These are phyloP conservation scores for Proisotoma minuta DNA, from an alignment of 2,888 invertebrate genomes.

Conservation along the genomic window DNA sequence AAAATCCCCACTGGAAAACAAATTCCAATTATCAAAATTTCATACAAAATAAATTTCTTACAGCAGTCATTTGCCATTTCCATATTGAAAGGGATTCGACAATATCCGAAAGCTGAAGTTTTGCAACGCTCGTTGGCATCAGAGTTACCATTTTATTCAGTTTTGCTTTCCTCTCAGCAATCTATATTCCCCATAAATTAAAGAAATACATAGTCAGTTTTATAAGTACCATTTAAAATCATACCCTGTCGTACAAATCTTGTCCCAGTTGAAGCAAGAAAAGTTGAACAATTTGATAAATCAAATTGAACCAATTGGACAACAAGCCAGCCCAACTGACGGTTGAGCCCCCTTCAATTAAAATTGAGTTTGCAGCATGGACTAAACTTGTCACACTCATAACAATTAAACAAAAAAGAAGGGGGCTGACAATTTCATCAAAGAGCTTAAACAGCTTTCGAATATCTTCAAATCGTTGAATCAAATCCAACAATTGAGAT, in stretches of 20 bases:
- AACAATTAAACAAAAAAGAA: conserved; percentile 34
- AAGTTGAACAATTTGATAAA: conserved; percentile 34
- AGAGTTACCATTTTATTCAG: conserved; percentile 30
- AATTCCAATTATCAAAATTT: not conserved
- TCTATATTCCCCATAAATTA: conserved; percentile 9
- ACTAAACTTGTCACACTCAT: conserved; percentile 35
- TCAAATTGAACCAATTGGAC: conserved; percentile 30
- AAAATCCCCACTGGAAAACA: conserved; percentile 30
- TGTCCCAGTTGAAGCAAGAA: conserved; percentile 35
- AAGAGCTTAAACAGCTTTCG: conserved; percentile 28
- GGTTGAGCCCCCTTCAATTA: conserved; percentile 31
- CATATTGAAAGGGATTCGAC: conserved; percentile 32
- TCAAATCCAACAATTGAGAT: conserved; percentile 19
- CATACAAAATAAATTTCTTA: conserved; percentile 3
- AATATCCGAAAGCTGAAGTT: conserved; percentile 32
- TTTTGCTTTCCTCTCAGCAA: conserved; percentile 33
- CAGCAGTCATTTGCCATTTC: conserved; percentile 36
- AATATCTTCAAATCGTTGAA: conserved; percentile 29
- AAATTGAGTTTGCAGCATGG: conserved; percentile 33
- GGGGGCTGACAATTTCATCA: conserved; percentile 33
- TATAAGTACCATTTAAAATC: too few relatives aligned
- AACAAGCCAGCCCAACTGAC: conserved; percentile 30
- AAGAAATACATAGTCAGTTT: too few relatives aligned
- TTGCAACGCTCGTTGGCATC: conserved; percentile 22
- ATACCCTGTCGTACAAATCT: conserved; percentile 34